Evolutionary conservation across 2,888 invertebrate genomes (phyloP), one percentile per base, ranked within the genome.

Genomic region (Ceriagrion tenellum): DNA sequence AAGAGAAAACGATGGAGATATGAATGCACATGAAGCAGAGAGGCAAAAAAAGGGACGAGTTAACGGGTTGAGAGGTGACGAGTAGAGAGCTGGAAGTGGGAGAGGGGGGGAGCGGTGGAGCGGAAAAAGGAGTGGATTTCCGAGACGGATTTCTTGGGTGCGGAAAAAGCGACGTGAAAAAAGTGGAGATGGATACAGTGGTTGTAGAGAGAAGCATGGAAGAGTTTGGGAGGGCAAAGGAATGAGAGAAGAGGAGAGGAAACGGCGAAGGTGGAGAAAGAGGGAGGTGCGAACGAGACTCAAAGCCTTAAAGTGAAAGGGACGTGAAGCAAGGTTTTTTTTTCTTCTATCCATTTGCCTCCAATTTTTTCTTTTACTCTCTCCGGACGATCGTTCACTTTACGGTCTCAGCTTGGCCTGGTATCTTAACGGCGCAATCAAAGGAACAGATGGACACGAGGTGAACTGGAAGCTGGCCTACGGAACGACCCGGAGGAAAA

Each of bases 231-330:
- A 81, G 13, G 23, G 23, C n/a, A 74, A 8, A 16, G 18, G 74
- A 13, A 1, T 30, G 74, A 30, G 30, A 35, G 74, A 35, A 81
- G n/a, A n/a, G 74, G 74, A 74, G 8, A 2, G n/a, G 74, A 30
- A 4, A 2, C 4, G 74, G 16, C 0, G 74, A 16, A 30, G 6
- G 74, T 10, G n/a, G 35, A 16, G 74, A 13, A 6, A 69, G 74
- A 81, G 4, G 74, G 74, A 35, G 35, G 74, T 69, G 74, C 30
- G 35, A 35, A 81, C n/a, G n/a, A 81, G 74, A 81, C 74, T 35
- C 35, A 81, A 81, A 81, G 74, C 74, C 74, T 81, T 30, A 81
- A 81, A 81, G 74, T 81, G 74, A 81, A 81, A 81, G 74, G 74
- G 35, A 30, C 74, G 69, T 69, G 69, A n/a, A 23, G 69, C 8